Evolutionary conservation across 1,140 invertebrate genomes (phyloP).

Genomic region (Drosophila azteca): DNA sequence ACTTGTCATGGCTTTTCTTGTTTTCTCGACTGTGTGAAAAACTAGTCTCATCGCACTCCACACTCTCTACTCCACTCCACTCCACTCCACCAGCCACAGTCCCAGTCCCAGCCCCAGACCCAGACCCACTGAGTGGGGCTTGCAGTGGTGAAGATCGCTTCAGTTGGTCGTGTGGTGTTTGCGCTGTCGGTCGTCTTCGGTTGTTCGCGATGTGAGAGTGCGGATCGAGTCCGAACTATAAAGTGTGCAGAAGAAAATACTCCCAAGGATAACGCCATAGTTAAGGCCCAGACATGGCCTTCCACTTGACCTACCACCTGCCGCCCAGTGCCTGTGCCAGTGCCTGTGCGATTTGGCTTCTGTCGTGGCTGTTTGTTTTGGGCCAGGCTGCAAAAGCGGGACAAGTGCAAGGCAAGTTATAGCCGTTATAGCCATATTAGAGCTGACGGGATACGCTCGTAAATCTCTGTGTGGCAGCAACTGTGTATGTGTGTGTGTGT

Average conservation of each 20-base stretch:
- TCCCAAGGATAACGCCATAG: background rate
- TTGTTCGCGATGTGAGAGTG: conserved; percentile 49
- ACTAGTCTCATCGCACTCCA: conserved; percentile 47
- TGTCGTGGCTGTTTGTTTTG: background rate
- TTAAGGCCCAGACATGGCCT: conserved; percentile 25
- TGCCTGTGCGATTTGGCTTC: background rate
- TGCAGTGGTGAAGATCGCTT: conserved; percentile 53
- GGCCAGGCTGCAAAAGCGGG: conserved; percentile 45
- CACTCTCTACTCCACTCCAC: background rate
- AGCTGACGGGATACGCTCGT: conserved; percentile 37
- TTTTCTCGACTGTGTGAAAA: conserved; percentile 46
- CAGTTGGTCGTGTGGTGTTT: conserved; percentile 75
- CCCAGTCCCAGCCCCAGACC: background rate
- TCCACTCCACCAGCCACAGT: conserved; percentile 8
- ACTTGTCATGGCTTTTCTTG: conserved; percentile 51
- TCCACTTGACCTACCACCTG: conserved; percentile 11
- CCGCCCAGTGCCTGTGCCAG: background rate
- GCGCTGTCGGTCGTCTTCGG: conserved; percentile 60
- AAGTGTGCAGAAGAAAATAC: background rate
- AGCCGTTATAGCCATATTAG: conserved; percentile 57
- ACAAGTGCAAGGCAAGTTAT: conserved; percentile 71
- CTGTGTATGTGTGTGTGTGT: background rate
- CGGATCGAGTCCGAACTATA: background rate
- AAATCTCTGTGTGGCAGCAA: conserved; percentile 13
- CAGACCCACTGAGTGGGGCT: background rate